Conservation (phyloP, 2,888 invertebrate genomes). For the Monopis laevigella region DNA sequence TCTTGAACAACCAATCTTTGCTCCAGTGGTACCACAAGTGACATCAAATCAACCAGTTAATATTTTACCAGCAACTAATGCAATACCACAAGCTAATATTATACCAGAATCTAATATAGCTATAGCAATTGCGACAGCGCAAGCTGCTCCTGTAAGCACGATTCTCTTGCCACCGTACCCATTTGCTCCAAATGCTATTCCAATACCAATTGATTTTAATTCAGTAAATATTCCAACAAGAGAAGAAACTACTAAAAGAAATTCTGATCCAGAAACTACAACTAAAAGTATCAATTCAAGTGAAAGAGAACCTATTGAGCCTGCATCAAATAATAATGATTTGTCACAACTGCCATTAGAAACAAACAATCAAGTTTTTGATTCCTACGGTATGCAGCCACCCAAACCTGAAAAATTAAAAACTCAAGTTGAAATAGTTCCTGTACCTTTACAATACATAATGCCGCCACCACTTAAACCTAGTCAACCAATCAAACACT, state of each 20-base stretch:
- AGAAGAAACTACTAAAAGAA: conserved; percentile 33
- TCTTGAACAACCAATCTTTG: conserved; percentile 25
- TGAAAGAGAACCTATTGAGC: conserved; percentile 24
- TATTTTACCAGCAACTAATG: neutral
- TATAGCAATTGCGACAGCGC: conserved; percentile 51
- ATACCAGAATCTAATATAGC: conserved; percentile 41
- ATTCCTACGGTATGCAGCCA: conserved; percentile 5
- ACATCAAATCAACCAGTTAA: conserved; percentile 21
- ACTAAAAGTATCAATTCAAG: no score
- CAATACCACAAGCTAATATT: neutral
- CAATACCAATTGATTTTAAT: conserved; percentile 35
- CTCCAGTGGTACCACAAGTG: conserved; percentile 24
- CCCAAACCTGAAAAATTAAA: conserved; percentile 39
- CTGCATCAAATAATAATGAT: conserved; percentile 16
- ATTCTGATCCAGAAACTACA: conserved; percentile 20
- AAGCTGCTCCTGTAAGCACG: conserved; percentile 53
- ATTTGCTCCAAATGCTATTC: conserved; percentile 45
- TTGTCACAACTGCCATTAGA: conserved; percentile 7
- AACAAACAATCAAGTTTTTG: conserved; percentile 1
- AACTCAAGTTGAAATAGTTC: conserved; percentile 50
- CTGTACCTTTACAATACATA: conserved; percentile 50
- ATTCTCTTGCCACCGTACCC: conserved; percentile 53
- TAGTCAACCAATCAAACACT: conserved; percentile 25
- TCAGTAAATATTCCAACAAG: conserved; percentile 32
- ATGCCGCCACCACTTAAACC: conserved; percentile 43